Conservation (phyloP, 2,888 invertebrate species). For the Tiphia femorata region DNA sequence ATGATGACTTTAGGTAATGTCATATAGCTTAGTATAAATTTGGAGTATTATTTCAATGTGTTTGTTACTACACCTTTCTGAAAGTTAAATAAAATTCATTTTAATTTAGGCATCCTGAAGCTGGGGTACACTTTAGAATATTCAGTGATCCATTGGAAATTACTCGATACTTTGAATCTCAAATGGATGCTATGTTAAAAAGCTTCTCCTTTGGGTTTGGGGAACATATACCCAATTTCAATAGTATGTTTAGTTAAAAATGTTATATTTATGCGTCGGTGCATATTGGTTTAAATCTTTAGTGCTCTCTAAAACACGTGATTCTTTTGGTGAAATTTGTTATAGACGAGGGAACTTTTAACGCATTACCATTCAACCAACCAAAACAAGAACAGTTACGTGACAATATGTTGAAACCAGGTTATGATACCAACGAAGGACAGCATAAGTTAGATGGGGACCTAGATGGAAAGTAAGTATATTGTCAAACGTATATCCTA, state of each 20-base stretch:
- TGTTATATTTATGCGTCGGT: too few relatives aligned
- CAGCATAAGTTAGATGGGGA: slow-evolving; percentile 69
- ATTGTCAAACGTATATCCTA: background rate
- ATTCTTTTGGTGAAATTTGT: too few relatives aligned
- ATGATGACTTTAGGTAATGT: slow-evolving; percentile 58
- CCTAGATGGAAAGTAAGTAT: slow-evolving; percentile 73
- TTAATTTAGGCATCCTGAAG: slow-evolving; percentile 12
- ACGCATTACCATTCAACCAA: slow-evolving; percentile 9
- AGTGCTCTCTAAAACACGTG: too few relatives aligned
- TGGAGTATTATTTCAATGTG: background rate
- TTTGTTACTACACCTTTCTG: background rate
- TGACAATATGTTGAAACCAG: slow-evolving; percentile 73
- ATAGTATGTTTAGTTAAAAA: too few relatives aligned
- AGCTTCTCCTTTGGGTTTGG: slow-evolving; percentile 66
- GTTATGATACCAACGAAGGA: slow-evolving; percentile 54
- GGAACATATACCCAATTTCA: too few relatives aligned
- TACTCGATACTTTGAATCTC: slow-evolving; percentile 74
- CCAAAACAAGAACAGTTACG: slow-evolving; percentile 56
- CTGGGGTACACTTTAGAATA: slow-evolving; percentile 69
- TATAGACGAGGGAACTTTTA: slow-evolving; percentile 21
- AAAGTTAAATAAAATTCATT: background rate
- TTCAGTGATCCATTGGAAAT: slow-evolving; percentile 75
- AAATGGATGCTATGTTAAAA: slow-evolving; percentile 73
- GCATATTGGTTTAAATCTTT: too few relatives aligned
- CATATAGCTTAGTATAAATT: background rate